phyloP scores from a whole-genome alignment of 2,797 vertebrate species.

The Paramormyrops hopkinsi region DNA sequence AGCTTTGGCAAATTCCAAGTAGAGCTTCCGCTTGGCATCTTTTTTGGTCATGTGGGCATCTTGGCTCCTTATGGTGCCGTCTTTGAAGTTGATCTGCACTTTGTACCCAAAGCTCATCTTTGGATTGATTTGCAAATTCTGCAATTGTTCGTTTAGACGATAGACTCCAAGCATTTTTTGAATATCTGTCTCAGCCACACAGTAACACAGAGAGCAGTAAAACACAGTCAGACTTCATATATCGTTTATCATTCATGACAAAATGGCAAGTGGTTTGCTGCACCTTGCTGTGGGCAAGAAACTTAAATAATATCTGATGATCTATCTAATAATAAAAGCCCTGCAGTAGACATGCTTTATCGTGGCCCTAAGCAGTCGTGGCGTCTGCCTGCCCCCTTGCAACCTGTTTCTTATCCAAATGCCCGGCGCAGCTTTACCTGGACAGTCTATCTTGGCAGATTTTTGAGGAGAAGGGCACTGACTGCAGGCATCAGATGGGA shows the following conservation, averaged over 20 bases:
- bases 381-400: background rate
- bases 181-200: constrained; percentile 18
- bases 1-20: constrained; percentile 17
- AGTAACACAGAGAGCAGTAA: background rate
- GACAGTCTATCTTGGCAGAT: background rate
- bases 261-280: background rate
- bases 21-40: constrained; percentile 20
- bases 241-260: background rate
- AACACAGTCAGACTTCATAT: background rate
- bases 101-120: constrained; percentile 2
- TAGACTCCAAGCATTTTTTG: background rate
- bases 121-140: background rate
- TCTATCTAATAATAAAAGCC: background rate
- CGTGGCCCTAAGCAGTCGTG: background rate
- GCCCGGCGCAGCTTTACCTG: background rate
- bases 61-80: background rate
- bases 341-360: background rate
- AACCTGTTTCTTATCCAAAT: background rate
- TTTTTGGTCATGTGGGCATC: constrained; percentile 13
- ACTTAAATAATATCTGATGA: background rate
- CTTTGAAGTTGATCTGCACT: constrained; percentile 12
- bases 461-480: background rate
- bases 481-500: background rate
- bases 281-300: background rate
- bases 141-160: background rate